Percentiles rank a stretch among this genome's conserved stretches.
Conservation (phyloP, 2,797 vertebrate species). For the Antrozous pallidus region DNA sequence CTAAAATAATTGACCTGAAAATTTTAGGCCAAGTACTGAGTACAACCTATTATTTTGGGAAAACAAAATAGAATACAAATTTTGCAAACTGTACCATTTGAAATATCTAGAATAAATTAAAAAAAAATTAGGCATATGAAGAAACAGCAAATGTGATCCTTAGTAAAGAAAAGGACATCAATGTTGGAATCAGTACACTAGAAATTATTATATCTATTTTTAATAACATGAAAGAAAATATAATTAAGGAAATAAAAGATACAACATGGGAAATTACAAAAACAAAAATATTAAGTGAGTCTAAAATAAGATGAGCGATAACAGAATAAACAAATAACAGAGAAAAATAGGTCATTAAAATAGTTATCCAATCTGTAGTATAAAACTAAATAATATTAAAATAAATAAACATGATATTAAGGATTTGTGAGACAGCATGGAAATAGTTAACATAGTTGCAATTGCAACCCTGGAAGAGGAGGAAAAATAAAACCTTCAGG, state of each 20-base stretch:
- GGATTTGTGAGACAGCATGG: neutral
- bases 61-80: neutral
- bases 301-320: neutral
- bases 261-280: neutral
- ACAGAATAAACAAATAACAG: neutral
- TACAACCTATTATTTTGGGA: neutral
- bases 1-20: neutral
- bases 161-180: neutral
- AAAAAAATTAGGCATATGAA: neutral
- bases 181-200: neutral
- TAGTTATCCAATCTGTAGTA: neutral
- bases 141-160: neutral
- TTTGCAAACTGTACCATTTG: neutral
- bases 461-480: neutral
- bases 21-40: neutral
- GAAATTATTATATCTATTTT: neutral
- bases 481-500: neutral
- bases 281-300: neutral
- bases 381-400: neutral
- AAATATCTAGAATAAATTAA: neutral
- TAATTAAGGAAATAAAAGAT: neutral
- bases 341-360: neutral
- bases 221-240: neutral
- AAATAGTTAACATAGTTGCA: neutral
- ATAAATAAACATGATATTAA: neutral